phyloP scores from a whole-genome alignment of 2,797 vertebrate species.

The Periparus ater region DNA sequence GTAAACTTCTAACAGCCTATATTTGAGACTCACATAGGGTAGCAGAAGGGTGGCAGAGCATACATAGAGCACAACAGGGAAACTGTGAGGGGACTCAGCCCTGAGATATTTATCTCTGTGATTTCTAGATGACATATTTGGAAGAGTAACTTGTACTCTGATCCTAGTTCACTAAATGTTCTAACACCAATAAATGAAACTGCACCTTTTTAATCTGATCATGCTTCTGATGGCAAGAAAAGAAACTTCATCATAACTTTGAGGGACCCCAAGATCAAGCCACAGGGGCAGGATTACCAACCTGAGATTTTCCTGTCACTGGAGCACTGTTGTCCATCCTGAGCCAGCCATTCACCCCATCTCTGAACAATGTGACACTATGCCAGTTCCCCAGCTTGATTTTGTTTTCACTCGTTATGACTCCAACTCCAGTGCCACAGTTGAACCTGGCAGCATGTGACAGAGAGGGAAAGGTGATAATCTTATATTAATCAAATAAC shows the following conservation, averaged over 20 bases:
- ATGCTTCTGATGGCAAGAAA: neutral
- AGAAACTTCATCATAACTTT: neutral
- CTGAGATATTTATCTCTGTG: neutral
- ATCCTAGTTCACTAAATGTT: neutral
- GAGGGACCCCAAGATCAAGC: rapidly evolving
- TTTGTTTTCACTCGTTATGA: conserved; percentile 83
- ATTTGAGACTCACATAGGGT: neutral
- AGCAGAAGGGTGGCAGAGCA: neutral
- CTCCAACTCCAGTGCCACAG: conserved; percentile 90
- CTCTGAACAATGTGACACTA: conserved; percentile 83
- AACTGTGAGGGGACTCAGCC: neutral
- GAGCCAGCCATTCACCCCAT: conserved; percentile 88
- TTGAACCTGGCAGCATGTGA: conserved; percentile 83
- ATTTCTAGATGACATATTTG: neutral
- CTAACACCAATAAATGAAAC: neutral
- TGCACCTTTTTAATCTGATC: neutral
- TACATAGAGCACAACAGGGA: neutral
- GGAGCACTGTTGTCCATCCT: conserved; percentile 84
- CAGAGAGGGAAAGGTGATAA: neutral
- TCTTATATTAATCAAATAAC: neutral
- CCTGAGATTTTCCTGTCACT: conserved; percentile 88
- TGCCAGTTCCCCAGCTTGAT: conserved; percentile 89
- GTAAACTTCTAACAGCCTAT: neutral
- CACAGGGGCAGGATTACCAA: conserved; percentile 48
- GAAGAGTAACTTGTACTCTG: neutral